Percentiles rank a stretch among this genome's conserved stretches.
Evolutionary conservation across 2,797 vertebrate genomes (phyloP).

Genomic region (Crenichthys baileyi): DNA sequence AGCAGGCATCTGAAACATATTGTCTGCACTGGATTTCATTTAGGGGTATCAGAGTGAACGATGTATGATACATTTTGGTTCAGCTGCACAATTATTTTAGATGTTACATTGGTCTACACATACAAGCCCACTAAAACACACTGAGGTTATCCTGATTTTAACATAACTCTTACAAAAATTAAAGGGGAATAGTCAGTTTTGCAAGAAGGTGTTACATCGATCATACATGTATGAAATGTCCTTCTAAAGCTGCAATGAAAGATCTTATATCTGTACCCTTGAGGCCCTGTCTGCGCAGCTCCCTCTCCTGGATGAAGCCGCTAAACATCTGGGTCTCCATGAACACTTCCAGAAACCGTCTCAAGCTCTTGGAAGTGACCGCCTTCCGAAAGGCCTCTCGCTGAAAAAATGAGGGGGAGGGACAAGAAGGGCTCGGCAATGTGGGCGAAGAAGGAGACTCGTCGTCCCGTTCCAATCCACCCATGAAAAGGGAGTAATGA

Average conservation of each 20-base stretch:
- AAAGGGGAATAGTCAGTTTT: not conserved
- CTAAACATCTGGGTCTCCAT: conserved; percentile 99
- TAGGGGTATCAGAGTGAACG: too few species aligned
- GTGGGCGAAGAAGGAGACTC: conserved; percentile 80
- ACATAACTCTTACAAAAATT: not conserved
- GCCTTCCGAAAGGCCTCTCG: conserved; percentile 95
- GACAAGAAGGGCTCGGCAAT: conserved; percentile 67
- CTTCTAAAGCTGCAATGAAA: not conserved
- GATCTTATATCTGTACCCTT: conserved; percentile 80
- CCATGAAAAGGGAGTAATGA: conserved; percentile 94
- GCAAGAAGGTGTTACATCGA: not conserved
- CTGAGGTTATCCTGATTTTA: not conserved
- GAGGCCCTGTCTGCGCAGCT: conserved; percentile 89
- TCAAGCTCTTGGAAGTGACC: conserved; percentile 93
- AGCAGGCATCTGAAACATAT: too few species aligned
- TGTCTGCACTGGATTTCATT: too few species aligned
- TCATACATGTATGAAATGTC: too few species aligned
- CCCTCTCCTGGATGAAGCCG: conserved; percentile 94
- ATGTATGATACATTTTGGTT: too few species aligned
- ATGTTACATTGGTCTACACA: not conserved
- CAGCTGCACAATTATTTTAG: not conserved
- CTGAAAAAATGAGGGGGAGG: conserved; percentile 82
- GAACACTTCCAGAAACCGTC: conserved; percentile 95
- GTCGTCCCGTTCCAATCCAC: conserved; percentile 86
- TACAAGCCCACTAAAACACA: not conserved